A percentile compares a stretch with the other conserved stretches of the same genome.
These are phyloP conservation scores for Cyclophora albipunctata DNA, from an alignment of 2,888 invertebrate species.

Conservation along the genomic window DNA sequence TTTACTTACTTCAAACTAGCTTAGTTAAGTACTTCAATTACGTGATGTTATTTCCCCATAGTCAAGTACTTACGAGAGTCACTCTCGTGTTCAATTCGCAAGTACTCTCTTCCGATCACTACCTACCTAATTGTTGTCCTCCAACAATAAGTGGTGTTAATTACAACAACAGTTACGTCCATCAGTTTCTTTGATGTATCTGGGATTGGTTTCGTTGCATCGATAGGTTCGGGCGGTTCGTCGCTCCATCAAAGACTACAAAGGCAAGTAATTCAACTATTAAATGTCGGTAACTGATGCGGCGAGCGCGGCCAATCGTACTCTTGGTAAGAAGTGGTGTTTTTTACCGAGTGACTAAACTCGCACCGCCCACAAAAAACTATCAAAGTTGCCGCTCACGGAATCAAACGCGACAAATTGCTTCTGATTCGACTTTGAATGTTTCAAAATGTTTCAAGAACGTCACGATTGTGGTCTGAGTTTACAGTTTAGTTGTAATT, in stretches of 20 bases:
- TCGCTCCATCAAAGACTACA: constrained; percentile 13
- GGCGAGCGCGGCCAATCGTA: constrained; percentile 47
- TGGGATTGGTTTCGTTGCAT: constrained; percentile 1
- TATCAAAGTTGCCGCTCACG: constrained; percentile 63
- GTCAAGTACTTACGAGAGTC: no score
- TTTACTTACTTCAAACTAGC: no score
- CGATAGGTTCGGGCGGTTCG: constrained; percentile 4
- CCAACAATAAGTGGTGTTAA: not conserved
- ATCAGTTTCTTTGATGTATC: not conserved
- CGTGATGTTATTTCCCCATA: no score
- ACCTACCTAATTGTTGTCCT: not conserved
- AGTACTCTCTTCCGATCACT: no score
- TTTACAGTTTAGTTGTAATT: no score
- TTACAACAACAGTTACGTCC: not conserved
- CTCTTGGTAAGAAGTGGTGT: constrained; percentile 5
- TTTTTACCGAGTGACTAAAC: constrained; percentile 1
- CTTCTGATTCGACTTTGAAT: constrained; percentile 50
- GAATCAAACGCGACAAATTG: constrained; percentile 67
- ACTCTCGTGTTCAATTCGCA: no score
- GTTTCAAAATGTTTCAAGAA: constrained; percentile 46
- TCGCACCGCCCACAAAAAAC: constrained; percentile 57
- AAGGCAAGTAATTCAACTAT: constrained; percentile 37
- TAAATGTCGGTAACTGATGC: constrained; percentile 6
- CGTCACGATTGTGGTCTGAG: constrained; percentile 6
- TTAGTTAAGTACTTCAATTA: no score